phyloP scores from a whole-genome alignment of 2,113 vertebrate genomes.

The Phoxinus phoxinus region DNA sequence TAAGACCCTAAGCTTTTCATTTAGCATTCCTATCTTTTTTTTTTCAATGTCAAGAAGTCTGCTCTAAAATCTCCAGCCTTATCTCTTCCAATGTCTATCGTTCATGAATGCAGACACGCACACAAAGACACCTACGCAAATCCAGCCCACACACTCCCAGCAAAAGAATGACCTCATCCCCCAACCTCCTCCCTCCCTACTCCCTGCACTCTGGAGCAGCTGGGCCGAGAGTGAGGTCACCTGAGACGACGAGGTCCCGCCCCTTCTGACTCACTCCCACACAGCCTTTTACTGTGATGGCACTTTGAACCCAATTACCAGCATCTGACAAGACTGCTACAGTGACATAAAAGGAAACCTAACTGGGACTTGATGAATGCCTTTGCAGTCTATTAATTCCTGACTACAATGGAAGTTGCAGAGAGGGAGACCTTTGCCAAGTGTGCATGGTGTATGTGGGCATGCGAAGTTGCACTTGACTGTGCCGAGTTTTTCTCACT shows the following conservation, averaged over 20 bases:
- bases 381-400: slow-evolving; percentile 62
- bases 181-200: slow-evolving; percentile 4
- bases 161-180: slow-evolving; percentile 72
- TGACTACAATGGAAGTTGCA: slow-evolving; percentile 58
- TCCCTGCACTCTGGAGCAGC: slow-evolving; percentile 43
- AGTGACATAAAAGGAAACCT: slow-evolving; percentile 57
- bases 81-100: slow-evolving; percentile 28
- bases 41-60: not conserved
- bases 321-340: slow-evolving; percentile 58
- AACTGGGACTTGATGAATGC: slow-evolving; percentile 63
- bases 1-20: not conserved
- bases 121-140: slow-evolving; percentile 61
- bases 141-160: slow-evolving; percentile 66
- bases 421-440: slow-evolving; percentile 45
- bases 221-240: slow-evolving; percentile 61
- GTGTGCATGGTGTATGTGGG: slow-evolving; percentile 27
- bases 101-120: slow-evolving; percentile 43
- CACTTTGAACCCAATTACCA: slow-evolving; percentile 66
- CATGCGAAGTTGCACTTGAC: slow-evolving; percentile 34
- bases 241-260: slow-evolving; percentile 50
- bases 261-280: slow-evolving; percentile 53
- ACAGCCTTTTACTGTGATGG: slow-evolving; percentile 54
- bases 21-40: not conserved
- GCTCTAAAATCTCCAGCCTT: not conserved
- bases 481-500: slow-evolving; percentile 48